Evolutionary conservation across 2,113 vertebrate genomes (phyloP).

Genomic region (Lycaon pictus): DNA sequence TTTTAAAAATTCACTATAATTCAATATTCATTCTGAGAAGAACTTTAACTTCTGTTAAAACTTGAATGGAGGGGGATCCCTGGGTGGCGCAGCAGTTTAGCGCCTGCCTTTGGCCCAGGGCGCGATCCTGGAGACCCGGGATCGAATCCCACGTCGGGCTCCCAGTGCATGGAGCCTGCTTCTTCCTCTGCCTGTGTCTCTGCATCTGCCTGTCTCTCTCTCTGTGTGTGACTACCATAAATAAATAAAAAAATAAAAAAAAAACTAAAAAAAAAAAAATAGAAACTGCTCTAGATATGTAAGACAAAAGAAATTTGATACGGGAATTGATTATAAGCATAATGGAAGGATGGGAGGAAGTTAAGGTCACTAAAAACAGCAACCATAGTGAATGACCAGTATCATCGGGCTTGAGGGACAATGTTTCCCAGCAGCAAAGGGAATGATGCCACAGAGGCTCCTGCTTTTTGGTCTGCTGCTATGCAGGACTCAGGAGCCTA

Average conservation of each 20-base stretch:
- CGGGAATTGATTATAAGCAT: background rate
- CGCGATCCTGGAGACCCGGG: too few species aligned
- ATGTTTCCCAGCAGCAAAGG: background rate
- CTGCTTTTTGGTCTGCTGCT: background rate
- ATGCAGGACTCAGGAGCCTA: background rate
- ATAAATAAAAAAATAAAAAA: too few species aligned
- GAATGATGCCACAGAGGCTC: background rate
- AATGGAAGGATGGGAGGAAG: background rate
- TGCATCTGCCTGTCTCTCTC: too few species aligned
- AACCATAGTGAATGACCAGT: background rate
- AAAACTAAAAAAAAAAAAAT: background rate
- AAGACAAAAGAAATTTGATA: constrained; percentile 23
- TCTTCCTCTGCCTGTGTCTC: too few species aligned
- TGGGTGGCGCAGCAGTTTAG: too few species aligned
- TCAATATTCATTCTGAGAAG: constrained; percentile 8
- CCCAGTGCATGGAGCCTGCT: too few species aligned
- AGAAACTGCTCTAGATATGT: background rate
- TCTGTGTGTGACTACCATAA: too few species aligned
- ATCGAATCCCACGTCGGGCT: too few species aligned
- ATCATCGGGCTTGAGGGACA: background rate
- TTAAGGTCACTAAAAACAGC: background rate
- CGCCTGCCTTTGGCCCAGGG: too few species aligned
- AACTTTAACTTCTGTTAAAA: background rate
- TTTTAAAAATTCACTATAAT: background rate
- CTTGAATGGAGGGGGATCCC: constrained; percentile 50